Evolutionary conservation across 2,113 vertebrate species (phyloP), one percentile per base, ranked within the genome.

Genomic region (Xiphophorus couchianus): DNA sequence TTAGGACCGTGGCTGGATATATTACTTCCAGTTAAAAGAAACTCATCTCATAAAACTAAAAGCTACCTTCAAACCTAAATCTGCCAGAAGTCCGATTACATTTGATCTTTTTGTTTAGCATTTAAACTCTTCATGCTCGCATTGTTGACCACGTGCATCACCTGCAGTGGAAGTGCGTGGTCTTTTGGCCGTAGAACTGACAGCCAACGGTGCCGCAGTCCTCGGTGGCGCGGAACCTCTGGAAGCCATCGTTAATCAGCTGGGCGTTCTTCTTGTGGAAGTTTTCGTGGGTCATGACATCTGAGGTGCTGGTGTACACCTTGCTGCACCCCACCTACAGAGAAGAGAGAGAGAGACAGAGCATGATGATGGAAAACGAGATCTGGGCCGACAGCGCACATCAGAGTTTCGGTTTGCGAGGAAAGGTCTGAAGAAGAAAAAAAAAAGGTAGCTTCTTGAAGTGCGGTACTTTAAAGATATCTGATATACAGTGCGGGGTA

Each of bases 101-200:
- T 54, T 54, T 54, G 1, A 54, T 5, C 51, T 6, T 54, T 54
- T 25, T 22, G 15, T 54, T 54, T 9, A 25, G 9, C 25, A 2
- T 58, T 10, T n/a, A 10, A 58, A 58, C 17, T 22, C 13, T 30
- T 63, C 8, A 19, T 17, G 15, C 1, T 37, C 11, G 12, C 7
- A n/a, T 15, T 6, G n/a, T 63, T 8, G 62, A 44, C 0, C 7
- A 76, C 65, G 25, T 69, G 27, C 12, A 33, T 92, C 77, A 99
- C 98, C 98, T 98, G 97, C 98, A 99, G 90, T 99, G 98, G 89
- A 99, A 99, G 93, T 99, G 98, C 1, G 98, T 99, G 78, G 98
- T 99, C 94, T 99, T 99, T 94, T 99, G 98, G 35, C 97, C 98
- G 0, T 99, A 99, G 92, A 99, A 99, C 91, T 99, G 97, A 86